These are phyloP conservation scores for Drosophila neocordata DNA, from an alignment of 1,140 invertebrate species.

Conservation along the genomic window DNA sequence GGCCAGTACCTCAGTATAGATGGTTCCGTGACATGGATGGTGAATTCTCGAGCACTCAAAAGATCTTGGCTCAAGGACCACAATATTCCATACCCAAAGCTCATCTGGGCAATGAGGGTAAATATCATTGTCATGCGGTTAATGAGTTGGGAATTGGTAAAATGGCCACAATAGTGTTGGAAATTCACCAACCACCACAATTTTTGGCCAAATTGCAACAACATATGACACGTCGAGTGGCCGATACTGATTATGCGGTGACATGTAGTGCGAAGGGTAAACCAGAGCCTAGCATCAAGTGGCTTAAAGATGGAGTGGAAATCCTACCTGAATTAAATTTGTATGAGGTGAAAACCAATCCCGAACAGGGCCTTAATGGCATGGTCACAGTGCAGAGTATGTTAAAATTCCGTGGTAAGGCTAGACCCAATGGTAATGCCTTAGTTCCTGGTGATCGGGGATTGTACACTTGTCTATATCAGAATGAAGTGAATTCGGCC, in stretches of 20 bases:
- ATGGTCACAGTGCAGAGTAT: constrained; percentile 93
- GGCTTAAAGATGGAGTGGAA: constrained; percentile 93
- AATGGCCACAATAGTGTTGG: constrained; percentile 90
- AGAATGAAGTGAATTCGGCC: constrained; percentile 93
- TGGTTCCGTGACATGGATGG: constrained; percentile 93
- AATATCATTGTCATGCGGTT: constrained; percentile 93
- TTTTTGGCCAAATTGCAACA: constrained; percentile 93
- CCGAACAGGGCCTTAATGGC: constrained; percentile 88
- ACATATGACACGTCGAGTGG: constrained; percentile 90
- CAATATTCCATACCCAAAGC: constrained; percentile 93
- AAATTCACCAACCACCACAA: constrained; percentile 93
- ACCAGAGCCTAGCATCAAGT: constrained; percentile 91
- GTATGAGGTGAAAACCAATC: constrained; percentile 91
- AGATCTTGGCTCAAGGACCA: constrained; percentile 88
- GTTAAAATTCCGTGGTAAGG: constrained; percentile 90
- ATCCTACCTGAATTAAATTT: constrained; percentile 89
- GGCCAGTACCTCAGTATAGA: constrained; percentile 93
- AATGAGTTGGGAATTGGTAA: constrained; percentile 94
- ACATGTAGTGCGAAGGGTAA: constrained; percentile 94
- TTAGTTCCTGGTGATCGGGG: constrained; percentile 92
- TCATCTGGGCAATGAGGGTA: constrained; percentile 92
- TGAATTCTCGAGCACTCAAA: constrained; percentile 84
- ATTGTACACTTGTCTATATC: constrained; percentile 93
- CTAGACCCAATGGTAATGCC: constrained; percentile 89
- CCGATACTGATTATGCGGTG: constrained; percentile 91